These are phyloP conservation scores for Gobio gobio DNA, from an alignment of 2,113 vertebrate species.

Conservation along the genomic window DNA sequence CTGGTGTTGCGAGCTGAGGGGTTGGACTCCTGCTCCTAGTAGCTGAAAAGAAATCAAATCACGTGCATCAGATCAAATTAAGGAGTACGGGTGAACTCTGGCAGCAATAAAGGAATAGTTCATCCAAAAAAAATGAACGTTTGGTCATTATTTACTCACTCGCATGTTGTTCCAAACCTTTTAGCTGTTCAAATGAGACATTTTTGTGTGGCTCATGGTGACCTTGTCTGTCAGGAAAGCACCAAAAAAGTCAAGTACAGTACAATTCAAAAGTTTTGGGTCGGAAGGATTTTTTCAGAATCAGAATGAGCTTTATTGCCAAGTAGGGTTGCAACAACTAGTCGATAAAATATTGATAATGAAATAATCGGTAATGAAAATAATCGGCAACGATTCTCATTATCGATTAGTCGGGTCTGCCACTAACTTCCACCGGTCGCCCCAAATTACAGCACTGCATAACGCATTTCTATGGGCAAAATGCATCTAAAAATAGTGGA, in stretches of 20 bases:
- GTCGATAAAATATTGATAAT: too few relatives aligned
- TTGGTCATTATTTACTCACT: background rate
- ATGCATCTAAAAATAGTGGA: too few relatives aligned
- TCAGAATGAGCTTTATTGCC: too few relatives aligned
- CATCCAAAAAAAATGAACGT: background rate
- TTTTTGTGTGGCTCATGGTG: background rate
- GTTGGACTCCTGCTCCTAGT: background rate
- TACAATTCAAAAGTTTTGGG: background rate
- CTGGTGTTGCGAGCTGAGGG: constrained; percentile 16
- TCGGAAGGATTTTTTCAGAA: background rate
- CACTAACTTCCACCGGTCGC: too few relatives aligned
- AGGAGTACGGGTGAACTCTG: background rate
- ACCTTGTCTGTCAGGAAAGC: background rate
- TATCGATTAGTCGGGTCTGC: too few relatives aligned
- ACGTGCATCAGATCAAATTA: constrained; percentile 15
- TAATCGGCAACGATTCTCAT: too few relatives aligned
- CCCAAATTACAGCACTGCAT: too few relatives aligned
- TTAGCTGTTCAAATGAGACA: background rate
- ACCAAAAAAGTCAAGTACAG: too few relatives aligned
- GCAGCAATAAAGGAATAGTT: background rate
- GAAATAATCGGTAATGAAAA: too few relatives aligned
- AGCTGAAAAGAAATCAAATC: constrained; percentile 24
- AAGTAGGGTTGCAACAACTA: too few relatives aligned
- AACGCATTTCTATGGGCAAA: too few relatives aligned
- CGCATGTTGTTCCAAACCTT: background rate